Evolutionary conservation across 1,140 invertebrate species (phyloP), one percentile per base, ranked within the genome.

Genomic region (Schmidtea mediterranea): DNA sequence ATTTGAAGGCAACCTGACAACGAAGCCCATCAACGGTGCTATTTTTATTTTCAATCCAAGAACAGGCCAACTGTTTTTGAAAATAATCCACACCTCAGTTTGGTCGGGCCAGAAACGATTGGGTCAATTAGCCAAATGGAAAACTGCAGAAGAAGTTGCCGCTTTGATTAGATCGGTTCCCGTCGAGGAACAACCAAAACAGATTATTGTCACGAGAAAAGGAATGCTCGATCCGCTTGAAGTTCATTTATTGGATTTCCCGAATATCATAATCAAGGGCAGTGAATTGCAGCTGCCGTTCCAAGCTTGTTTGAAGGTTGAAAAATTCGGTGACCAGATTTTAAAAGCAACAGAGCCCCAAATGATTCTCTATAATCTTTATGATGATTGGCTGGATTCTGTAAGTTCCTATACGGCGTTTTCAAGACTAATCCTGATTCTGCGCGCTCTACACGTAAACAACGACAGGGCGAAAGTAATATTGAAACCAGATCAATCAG

Each of bases 1-100:
- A 0, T 98, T 98, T 68, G 92, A 98, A 66, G 92, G 92, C 36
- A 98, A 98, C 64, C 73, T 98, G 56, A 97, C 92, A 0, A 98
- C 92, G 0, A 98, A 98, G 61, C 92, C 92, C 0, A 97, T 98
- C 55, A 98, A 98, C 61, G 92, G 92, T 1, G 92, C 90, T 16
- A 97, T 98, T 59, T 97, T 98, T 63, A 97, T 98, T 52, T 98
- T 98, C 68, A 98, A 98, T 69, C 92, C 92, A 1, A 70, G 92
- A 51, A 98, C 92, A 2, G 92, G 92, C n/a, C 92, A 98, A 63
- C 71, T 98, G 1, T 98, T 97, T 70, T 71, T 98, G 39, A 98
- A 98, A 68, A 97, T 98, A 52, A 98, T 98, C 69, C 92, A 98
- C 63, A 98, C 90, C 0, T 92, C 84, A 26, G 92, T 98, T 22